Base-by-base conservation (phyloP, 2,888 invertebrate species). In the Torymus auratus region DNA sequence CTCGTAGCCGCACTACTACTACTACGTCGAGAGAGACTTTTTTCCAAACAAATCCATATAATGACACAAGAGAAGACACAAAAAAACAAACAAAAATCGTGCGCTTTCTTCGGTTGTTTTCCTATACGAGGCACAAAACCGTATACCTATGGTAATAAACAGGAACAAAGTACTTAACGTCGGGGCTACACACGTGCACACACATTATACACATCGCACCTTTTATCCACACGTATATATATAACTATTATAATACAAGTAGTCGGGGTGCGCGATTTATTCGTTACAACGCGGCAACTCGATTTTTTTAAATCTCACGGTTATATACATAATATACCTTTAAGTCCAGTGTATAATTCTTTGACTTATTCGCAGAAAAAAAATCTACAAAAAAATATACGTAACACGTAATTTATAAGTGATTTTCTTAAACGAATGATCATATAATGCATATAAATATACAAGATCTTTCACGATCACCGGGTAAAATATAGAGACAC, bases 1-100 rank as follows among this genome's bases (percentile, higher is more conserved):
- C 28, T 82, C 41, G 60, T 73, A 69, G 73, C 68, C 68, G 70
- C 64, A 82, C 41, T 20, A 1, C 20, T 41, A 82, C 41, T 20
- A 1, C 20, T 41, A 41, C 72, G 79, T 77, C 77, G 77, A 84
- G 70, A 82, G 68, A 82, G 68, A 72, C 80, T 72, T 76, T 81
- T 82, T 58, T 64, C 68, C 67, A 10, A 78, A 67, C 20, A 69
- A 65, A 73, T 11, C 13, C 41, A 55, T 55, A 73, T 53, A 56
- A 41, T 28, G 41, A 41, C 13, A 23, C 13, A 50, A 23, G 28
- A 72, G n/a, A n/a, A n/a, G n/a, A n/a, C n/a, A n/a, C n/a, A n/a
- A n/a, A n/a, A 7, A 41, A 53, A 52, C 14, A 61, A 53, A 52
- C 53, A 10, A 60, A 56, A 41, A 17, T 68, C 28, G 13, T 62